Percentiles rank a stretch among this genome's conserved stretches.
These are phyloP conservation scores for Tachuris rubrigastra DNA, from an alignment of 2,113 vertebrate species.

Conservation along the genomic window DNA sequence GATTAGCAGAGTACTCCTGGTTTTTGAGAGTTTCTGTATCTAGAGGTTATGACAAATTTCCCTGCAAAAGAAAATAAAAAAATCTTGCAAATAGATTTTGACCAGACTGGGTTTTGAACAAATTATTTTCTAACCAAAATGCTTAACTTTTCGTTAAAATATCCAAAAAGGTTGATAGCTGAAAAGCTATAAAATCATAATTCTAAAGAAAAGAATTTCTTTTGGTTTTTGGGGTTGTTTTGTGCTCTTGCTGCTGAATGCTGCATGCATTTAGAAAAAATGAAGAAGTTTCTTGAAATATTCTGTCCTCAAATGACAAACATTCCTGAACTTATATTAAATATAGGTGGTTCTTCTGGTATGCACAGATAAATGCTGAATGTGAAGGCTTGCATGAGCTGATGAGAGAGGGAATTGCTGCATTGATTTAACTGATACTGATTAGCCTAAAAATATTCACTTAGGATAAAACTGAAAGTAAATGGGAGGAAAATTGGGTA, in stretches of 20 bases:
- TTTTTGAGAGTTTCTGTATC: background rate
- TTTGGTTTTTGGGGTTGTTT: background rate
- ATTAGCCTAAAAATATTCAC: slow-evolving; percentile 43
- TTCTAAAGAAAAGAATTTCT: fast-evolving
- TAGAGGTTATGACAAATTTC: background rate
- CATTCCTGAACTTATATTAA: background rate
- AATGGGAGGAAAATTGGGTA: background rate
- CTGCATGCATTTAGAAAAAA: background rate
- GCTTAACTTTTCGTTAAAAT: background rate
- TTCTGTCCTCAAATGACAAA: background rate
- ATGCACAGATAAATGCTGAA: background rate
- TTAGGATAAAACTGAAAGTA: background rate
- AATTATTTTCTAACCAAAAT: background rate
- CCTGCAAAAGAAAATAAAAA: background rate
- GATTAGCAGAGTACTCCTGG: background rate
- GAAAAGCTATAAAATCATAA: background rate
- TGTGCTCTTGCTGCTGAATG: background rate
- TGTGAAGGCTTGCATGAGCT: background rate
- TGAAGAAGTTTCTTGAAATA: background rate
- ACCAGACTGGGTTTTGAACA: background rate
- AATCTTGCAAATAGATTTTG: background rate
- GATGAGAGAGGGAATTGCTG: background rate
- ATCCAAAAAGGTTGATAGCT: background rate
- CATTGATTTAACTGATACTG: slow-evolving; percentile 1
- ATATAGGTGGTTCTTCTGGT: background rate